Evolutionary conservation across 1,140 invertebrate genomes (phyloP), one percentile per base, ranked within the genome.

Genomic region (Tenebrio molitor): DNA sequence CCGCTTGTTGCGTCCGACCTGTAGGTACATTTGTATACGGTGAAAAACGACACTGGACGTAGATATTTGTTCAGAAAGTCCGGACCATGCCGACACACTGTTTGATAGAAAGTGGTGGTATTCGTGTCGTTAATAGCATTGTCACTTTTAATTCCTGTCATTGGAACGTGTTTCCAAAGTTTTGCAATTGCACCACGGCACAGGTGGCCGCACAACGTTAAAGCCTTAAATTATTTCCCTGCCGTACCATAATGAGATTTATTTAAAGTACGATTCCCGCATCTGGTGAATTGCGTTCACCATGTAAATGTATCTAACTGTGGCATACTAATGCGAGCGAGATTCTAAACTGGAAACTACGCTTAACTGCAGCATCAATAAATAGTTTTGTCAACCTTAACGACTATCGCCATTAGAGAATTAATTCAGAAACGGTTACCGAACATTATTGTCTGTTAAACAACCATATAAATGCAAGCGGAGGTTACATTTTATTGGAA

Each of bases 381-480:
- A 58, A 58, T 58, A 58, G 50, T 58, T 58, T 58, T 58, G 50
- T 58, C 50, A 58, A 58, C 50, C 25, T 58, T 58, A 58, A 58
- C 50, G 50, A 58, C 50, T 15, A 58, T 39, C 34, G 36, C 42
- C 64, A 66, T 66, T 66, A 66, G 64, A 66, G 64, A 66, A 66
- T 66, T 66, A 66, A 66, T 66, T 65, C 42, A 44, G 64, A 21
- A 66, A 66, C 64, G 42, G 64, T 66, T 66, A 44, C 21, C 19
- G 42, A 66, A 66, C 64, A 44, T 42, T 66, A 66, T 44, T 66
- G 39, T 65, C 50, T 14, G 50, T 58, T 58, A 58, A 58, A 58
- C 50, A 58, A 58, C 50, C 21, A 58, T 58, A 10, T 58, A 58
- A 58, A 58, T 58, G 50, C 50, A 58, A 58, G 50, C 15, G 50